These are phyloP conservation scores for Amphibalanus amphitrite DNA, from an alignment of 1,140 invertebrate species.

Conservation along the genomic window DNA sequence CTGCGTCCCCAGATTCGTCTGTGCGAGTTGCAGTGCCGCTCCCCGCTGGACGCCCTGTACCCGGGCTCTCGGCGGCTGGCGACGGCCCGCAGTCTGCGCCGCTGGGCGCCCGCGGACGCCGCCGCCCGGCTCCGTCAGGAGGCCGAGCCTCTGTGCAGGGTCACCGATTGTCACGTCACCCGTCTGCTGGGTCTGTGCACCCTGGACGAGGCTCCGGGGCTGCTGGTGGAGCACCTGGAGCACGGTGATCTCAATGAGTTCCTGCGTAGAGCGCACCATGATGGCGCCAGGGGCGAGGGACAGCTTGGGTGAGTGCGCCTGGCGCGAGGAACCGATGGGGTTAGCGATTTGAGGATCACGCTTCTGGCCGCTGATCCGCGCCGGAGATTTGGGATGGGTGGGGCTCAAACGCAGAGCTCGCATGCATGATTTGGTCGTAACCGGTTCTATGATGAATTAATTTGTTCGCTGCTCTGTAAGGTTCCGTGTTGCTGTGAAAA, in stretches of 20 bases:
- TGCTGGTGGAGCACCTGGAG: constrained; percentile 45
- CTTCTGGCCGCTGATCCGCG: no score
- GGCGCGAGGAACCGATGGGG: no score
- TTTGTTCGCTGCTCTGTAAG: no score
- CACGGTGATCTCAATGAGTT: constrained; percentile 56
- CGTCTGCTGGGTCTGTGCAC: constrained; percentile 67
- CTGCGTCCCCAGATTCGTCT: neutral
- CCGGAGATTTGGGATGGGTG: no score
- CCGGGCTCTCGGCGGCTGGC: neutral
- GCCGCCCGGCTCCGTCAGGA: constrained; percentile 12
- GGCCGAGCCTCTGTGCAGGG: neutral
- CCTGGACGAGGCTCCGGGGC: constrained; percentile 46
- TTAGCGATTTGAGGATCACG: no score
- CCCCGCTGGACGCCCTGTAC: neutral
- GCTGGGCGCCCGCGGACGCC: neutral
- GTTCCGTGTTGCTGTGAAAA: no score
- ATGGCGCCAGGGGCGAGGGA: constrained; percentile 17
- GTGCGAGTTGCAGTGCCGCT: neutral
- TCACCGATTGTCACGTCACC: constrained; percentile 54
- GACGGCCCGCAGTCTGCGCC: constrained; percentile 10
- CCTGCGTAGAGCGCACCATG: constrained; percentile 15
- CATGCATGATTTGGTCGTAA: no score
- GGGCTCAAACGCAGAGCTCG: no score
- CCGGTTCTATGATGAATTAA: no score
- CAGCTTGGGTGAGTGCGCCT: neutral